Conservation (phyloP, 2,888 invertebrate genomes). For the Diaperis boleti region DNA sequence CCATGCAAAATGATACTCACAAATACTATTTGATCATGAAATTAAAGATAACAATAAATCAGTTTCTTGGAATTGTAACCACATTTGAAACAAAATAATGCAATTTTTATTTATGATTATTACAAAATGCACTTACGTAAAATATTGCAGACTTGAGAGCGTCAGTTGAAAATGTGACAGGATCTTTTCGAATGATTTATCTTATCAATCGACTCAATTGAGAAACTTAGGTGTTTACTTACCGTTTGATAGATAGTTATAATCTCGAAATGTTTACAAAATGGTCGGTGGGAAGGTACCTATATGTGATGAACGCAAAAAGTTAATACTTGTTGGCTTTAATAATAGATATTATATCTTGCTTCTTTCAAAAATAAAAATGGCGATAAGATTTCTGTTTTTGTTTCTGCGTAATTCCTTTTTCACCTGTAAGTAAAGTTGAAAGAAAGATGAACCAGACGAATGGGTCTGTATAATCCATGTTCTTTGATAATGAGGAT, state of each 20-base stretch:
- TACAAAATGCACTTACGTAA: neutral
- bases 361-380: conserved; percentile 5
- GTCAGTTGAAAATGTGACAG: neutral
- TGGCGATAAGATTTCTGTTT: conserved; percentile 8
- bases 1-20: too few species aligned
- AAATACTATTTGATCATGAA: too few species aligned
- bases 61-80: too few species aligned
- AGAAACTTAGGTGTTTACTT: conserved; percentile 35
- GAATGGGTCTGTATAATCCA: too few species aligned
- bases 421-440: too few species aligned
- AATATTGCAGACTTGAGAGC: conserved; percentile 5
- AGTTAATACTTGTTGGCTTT: conserved; percentile 13
- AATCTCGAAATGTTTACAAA: conserved; percentile 37
- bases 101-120: neutral
- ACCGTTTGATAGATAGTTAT: conserved; percentile 24
- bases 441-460: too few species aligned
- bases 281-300: conserved; percentile 2
- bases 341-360: conserved; percentile 19
- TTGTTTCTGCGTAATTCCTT: neutral
- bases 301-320: conserved; percentile 7
- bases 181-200: conserved; percentile 35
- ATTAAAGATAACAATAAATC: too few species aligned
- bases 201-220: conserved; percentile 42
- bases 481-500: too few species aligned
- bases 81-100: too few species aligned